Evolutionary conservation across 2,113 vertebrate genomes (phyloP).

Genomic region (Scomber japonicus): DNA sequence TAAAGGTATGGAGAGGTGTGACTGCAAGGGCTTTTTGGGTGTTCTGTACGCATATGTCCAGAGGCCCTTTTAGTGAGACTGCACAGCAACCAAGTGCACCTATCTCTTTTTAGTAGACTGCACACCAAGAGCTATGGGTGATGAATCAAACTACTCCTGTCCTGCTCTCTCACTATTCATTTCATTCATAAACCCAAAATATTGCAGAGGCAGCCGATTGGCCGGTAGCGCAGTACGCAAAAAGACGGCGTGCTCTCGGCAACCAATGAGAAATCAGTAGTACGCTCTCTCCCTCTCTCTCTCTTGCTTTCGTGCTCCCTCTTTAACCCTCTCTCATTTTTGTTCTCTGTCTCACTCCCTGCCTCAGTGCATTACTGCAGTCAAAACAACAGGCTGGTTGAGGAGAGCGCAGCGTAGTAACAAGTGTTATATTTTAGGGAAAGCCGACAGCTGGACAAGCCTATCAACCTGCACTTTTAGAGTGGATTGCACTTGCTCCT

Average conservation of each 20-base stretch:
- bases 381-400: constrained; percentile 61
- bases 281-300: constrained; percentile 55
- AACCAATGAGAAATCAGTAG: constrained; percentile 74
- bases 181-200: constrained; percentile 84
- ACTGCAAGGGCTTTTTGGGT: constrained; percentile 1
- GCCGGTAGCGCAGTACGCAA: constrained; percentile 55
- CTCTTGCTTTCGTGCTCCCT: constrained; percentile 49
- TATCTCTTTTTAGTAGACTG: constrained; percentile 6
- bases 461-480: neutral
- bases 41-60: neutral
- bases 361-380: constrained; percentile 55
- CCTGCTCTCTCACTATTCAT: constrained; percentile 64
- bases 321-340: constrained; percentile 74
- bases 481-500: constrained; percentile 18
- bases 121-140: constrained; percentile 41
- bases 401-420: constrained; percentile 19
- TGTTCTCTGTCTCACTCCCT: constrained; percentile 49
- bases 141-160: constrained; percentile 72
- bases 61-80: constrained; percentile 23
- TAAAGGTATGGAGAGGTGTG: constrained; percentile 12
- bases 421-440: constrained; percentile 15
- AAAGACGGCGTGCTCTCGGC: constrained; percentile 60
- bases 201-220: constrained; percentile 60
- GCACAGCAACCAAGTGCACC: constrained; percentile 26
- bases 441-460: constrained; percentile 6